Evolutionary conservation across 2,888 invertebrate species (phyloP).

Genomic region (Tortricodes alternella): DNA sequence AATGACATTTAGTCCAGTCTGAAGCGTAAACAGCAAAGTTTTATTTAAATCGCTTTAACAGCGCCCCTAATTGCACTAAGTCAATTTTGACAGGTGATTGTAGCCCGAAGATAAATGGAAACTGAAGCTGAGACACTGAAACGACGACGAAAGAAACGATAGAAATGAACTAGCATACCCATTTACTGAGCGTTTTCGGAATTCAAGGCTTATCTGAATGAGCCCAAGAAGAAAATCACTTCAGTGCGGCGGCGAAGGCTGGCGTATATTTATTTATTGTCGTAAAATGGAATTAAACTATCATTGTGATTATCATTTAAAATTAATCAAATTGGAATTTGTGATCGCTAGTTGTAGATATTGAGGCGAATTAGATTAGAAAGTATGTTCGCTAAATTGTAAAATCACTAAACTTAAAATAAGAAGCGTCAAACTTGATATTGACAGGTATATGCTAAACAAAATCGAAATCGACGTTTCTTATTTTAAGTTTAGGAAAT

Average conservation of each 20-base stretch:
- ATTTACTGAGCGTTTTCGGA: constrained; percentile 16
- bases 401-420: no score
- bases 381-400: no score
- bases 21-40: constrained; percentile 63
- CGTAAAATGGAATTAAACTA: background rate
- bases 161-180: constrained; percentile 19
- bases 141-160: constrained; percentile 31
- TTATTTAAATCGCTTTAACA: constrained; percentile 59
- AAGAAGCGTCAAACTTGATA: no score
- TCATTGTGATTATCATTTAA: no score
- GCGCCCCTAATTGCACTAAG: constrained; percentile 58
- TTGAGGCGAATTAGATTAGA: no score
- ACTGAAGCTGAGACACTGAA: constrained; percentile 34
- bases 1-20: constrained; percentile 55
- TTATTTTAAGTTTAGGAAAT: no score
- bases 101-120: constrained; percentile 51
- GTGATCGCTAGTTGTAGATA: no score
- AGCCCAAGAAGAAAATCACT: constrained; percentile 48
- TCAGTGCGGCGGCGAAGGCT: constrained; percentile 37
- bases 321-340: no score
- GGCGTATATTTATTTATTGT: background rate
- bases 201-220: constrained; percentile 43
- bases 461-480: no score
- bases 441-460: no score
- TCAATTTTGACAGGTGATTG: constrained; percentile 64